These are phyloP conservation scores for zebrafish (Danio rerio) DNA, from an alignment of 2,113 vertebrate genomes.

Conservation along the genomic window DNA sequence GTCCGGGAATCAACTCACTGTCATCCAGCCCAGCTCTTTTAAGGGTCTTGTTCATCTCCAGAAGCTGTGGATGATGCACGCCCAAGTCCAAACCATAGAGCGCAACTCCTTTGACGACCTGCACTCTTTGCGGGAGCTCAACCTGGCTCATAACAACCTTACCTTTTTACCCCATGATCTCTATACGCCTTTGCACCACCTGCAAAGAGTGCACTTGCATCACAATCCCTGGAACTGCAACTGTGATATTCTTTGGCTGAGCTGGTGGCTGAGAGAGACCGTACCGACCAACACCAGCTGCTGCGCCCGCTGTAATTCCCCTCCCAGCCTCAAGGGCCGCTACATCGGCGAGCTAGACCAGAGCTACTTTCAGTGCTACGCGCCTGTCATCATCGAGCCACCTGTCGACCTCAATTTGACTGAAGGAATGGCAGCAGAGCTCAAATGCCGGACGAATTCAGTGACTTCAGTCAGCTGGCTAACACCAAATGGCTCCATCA, in stretches of 20 bases:
- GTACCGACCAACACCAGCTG: constrained; percentile 80
- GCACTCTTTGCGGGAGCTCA: constrained; percentile 78
- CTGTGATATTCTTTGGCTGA: constrained; percentile 81
- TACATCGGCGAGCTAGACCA: constrained; percentile 82
- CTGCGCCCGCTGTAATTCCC: constrained; percentile 77
- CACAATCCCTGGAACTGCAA: constrained; percentile 83
- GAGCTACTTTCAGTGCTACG: constrained; percentile 95
- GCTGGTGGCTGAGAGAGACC: constrained; percentile 80
- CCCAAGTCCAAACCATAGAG: constrained; percentile 79
- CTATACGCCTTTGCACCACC: constrained; percentile 76
- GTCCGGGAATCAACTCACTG: constrained; percentile 78
- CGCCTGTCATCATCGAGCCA: constrained; percentile 94
- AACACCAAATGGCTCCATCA: constrained; percentile 92
- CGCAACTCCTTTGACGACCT: constrained; percentile 81
- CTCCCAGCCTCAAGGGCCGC: constrained; percentile 73
- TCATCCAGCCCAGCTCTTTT: constrained; percentile 76
- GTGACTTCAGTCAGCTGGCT: constrained; percentile 96
- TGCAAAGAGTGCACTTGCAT: constrained; percentile 79
- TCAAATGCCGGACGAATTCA: constrained; percentile 93
- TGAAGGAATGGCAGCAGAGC: constrained; percentile 91
- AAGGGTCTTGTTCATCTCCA: constrained; percentile 82
- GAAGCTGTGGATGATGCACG: constrained; percentile 96
- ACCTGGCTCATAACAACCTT: constrained; percentile 81
- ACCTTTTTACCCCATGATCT: constrained; percentile 79
- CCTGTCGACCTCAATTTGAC: constrained; percentile 84